These are phyloP conservation scores for Dryobota labecula DNA, from an alignment of 2,888 invertebrate genomes.

Conservation along the genomic window DNA sequence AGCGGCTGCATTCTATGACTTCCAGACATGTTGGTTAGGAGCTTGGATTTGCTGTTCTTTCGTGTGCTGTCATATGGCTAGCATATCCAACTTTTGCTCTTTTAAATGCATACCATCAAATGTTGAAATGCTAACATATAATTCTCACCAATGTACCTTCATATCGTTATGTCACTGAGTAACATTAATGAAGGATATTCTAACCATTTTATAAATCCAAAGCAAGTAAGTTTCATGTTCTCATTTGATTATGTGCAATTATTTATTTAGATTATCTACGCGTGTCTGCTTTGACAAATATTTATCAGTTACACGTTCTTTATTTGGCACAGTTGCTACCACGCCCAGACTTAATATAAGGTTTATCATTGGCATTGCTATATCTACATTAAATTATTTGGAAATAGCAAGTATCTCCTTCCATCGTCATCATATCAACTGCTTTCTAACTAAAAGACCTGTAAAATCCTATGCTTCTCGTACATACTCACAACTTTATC, in stretches of 20 bases:
- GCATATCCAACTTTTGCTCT: not conserved
- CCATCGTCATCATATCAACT: not conserved
- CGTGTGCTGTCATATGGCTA: not conserved
- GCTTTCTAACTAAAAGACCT: not conserved
- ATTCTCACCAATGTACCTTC: not conserved
- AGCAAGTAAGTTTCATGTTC: not conserved
- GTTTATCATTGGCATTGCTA: not conserved
- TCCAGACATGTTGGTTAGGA: not conserved
- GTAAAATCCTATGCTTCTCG: not conserved
- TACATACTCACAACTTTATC: not conserved
- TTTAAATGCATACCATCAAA: not conserved
- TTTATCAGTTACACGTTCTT: slow-evolving; percentile 26
- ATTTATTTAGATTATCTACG: slow-evolving; percentile 9
- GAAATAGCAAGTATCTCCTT: not conserved
- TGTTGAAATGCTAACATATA: not conserved
- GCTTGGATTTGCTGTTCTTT: not conserved
- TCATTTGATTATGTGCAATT: slow-evolving; percentile 11
- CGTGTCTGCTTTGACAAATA: slow-evolving; percentile 8
- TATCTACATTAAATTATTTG: not conserved
- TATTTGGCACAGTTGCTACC: slow-evolving; percentile 18
- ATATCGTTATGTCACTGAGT: not conserved
- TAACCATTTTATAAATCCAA: not conserved
- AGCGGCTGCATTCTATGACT: not conserved
- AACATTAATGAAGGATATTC: not conserved
- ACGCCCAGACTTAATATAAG: slow-evolving; percentile 9